Evolutionary conservation across 2,113 vertebrate genomes (phyloP).

Genomic region (Herpetotheres cachinnans): DNA sequence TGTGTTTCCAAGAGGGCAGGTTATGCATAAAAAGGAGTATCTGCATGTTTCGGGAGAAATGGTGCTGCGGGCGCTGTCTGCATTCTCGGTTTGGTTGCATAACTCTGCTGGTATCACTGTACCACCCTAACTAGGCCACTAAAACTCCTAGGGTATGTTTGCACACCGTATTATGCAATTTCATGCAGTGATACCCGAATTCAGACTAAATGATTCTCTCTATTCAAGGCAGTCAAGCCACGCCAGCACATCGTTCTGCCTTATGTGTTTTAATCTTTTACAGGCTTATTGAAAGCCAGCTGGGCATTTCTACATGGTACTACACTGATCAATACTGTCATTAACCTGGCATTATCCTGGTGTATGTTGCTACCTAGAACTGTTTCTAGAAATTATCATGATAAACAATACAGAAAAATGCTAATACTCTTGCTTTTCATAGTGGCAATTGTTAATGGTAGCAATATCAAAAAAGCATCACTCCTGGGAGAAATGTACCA

Average conservation of each 20-base stretch:
- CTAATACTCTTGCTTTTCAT: background rate
- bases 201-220: background rate
- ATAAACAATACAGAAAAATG: background rate
- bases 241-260: background rate
- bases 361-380: background rate
- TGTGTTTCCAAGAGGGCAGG: background rate
- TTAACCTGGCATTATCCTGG: background rate
- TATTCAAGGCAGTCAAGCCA: background rate
- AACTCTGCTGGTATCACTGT: slow-evolving; percentile 26
- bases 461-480: background rate
- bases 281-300: background rate
- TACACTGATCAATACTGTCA: background rate
- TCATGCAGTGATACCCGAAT: background rate
- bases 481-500: background rate
- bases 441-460: background rate
- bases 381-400: background rate
- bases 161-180: background rate
- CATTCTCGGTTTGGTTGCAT: background rate
- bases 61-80: background rate
- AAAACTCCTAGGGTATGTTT: background rate
- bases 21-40: background rate
- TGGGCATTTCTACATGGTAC: background rate
- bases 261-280: background rate
- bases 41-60: background rate
- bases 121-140: slow-evolving; percentile 44